phyloP scores from a whole-genome alignment of 2,113 vertebrate genomes.

The Ranitomeya variabilis region DNA sequence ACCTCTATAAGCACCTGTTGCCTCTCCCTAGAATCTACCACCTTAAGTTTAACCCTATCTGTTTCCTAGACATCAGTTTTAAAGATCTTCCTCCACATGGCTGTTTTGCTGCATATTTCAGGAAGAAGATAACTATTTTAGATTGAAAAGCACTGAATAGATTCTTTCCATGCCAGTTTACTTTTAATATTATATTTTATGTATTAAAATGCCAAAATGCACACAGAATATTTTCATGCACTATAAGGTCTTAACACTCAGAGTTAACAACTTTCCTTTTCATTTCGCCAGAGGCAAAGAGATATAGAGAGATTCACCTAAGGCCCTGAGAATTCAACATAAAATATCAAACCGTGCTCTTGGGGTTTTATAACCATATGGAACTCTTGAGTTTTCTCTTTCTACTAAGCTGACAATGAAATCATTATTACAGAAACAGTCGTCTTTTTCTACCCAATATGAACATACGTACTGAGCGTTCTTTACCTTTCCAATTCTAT shows the following conservation, averaged over 20 bases:
- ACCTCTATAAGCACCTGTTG: neutral
- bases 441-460: neutral
- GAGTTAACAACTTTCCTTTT: conserved; percentile 10
- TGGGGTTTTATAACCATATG: conserved; percentile 19
- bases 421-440: conserved; percentile 24
- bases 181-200: neutral
- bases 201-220: conserved; percentile 16
- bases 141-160: neutral
- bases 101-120: neutral
- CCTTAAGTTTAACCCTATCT: no score
- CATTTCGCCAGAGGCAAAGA: conserved; percentile 21
- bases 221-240: neutral
- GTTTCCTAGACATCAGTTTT: neutral
- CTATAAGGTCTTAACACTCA: neutral
- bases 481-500: neutral
- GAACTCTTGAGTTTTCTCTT: conserved; percentile 2
- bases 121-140: neutral
- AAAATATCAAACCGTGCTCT: conserved; percentile 30
- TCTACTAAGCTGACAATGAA: conserved; percentile 22
- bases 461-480: neutral
- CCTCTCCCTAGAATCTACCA: no score
- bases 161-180: neutral
- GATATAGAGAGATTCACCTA: conserved; percentile 25
- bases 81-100: neutral
- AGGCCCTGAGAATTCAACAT: conserved; percentile 23